These are phyloP conservation scores for Coranthus polyacanthus DNA, from an alignment of 2,797 vertebrate genomes.

Conservation along the genomic window DNA sequence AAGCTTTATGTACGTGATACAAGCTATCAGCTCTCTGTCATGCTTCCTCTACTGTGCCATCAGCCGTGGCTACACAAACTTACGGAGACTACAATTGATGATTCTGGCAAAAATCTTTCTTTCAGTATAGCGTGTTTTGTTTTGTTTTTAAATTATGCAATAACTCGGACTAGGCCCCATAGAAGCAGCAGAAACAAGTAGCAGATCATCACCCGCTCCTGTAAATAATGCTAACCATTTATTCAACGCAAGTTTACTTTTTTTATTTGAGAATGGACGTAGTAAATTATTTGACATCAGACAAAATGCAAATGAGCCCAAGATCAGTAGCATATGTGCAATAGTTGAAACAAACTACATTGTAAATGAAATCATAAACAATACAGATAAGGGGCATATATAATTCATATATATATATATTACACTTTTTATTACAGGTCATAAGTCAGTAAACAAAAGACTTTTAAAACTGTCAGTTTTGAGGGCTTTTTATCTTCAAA, in stretches of 20 bases:
- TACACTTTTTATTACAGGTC: conserved; percentile 29
- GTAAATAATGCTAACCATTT: too few species aligned
- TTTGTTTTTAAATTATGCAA: conserved; percentile 40
- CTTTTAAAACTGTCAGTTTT: not conserved
- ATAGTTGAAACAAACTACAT: too few species aligned
- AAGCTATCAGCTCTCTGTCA: conserved; percentile 49
- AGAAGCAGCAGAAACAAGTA: conserved; percentile 11
- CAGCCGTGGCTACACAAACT: conserved; percentile 40
- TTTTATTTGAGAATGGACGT: too few species aligned
- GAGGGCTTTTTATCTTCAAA: conserved; percentile 12
- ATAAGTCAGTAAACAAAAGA: conserved; percentile 11
- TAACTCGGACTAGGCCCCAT: conserved; percentile 4
- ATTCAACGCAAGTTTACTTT: too few species aligned
- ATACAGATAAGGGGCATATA: too few species aligned
- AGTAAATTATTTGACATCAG: too few species aligned
- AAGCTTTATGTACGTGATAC: conserved; percentile 72
- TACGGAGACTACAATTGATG: conserved; percentile 29
- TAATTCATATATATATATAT: conserved; percentile 12
- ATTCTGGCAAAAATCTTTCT: conserved; percentile 29
- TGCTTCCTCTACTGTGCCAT: conserved; percentile 30
- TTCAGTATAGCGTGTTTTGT: conserved; percentile 3
- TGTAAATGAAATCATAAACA: too few species aligned
- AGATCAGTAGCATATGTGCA: too few species aligned
- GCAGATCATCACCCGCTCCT: too few species aligned
- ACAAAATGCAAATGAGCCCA: too few species aligned